A percentile compares a stretch with the other conserved stretches of the same genome.
phyloP scores from a whole-genome alignment of 2,113 vertebrate species.

The Struthio camelus region DNA sequence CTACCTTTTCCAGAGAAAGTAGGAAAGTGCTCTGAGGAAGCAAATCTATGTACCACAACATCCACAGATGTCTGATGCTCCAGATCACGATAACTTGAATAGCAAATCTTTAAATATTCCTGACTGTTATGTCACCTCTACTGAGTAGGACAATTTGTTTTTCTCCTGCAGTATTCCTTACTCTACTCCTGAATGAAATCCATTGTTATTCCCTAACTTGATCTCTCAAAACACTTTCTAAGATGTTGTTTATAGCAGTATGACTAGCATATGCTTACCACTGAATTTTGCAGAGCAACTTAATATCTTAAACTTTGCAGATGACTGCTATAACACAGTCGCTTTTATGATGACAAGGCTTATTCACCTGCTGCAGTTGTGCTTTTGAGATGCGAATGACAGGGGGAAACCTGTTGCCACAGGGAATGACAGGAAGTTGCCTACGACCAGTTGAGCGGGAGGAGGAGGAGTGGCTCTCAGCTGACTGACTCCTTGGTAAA shows the following conservation, averaged over 20 bases:
- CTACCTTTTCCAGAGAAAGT: not conserved
- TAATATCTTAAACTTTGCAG: not conserved
- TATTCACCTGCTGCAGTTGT: constrained; percentile 92
- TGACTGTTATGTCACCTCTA: not conserved
- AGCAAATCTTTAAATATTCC: not conserved
- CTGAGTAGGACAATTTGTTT: not conserved
- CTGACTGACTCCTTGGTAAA: constrained; percentile 86
- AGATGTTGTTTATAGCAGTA: constrained; percentile 22
- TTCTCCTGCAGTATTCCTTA: not conserved
- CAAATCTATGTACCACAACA: not conserved
- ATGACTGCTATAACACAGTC: not conserved
- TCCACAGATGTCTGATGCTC: not conserved
- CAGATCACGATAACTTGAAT: not conserved
- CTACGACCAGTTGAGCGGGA: constrained; percentile 81
- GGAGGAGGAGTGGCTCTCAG: constrained; percentile 80
- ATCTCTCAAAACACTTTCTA: not conserved
- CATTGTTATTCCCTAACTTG: not conserved
- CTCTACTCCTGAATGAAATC: not conserved
- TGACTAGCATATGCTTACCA: constrained; percentile 9
- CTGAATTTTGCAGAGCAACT: not conserved
- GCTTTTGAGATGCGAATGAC: constrained; percentile 92
- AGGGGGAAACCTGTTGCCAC: constrained; percentile 87
- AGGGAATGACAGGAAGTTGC: constrained; percentile 88
- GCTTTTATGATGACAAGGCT: constrained; percentile 36
- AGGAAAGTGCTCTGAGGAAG: not conserved